Evolutionary conservation across 2,888 invertebrate genomes (phyloP), one percentile per base, ranked within the genome.

Genomic region (Drepanosiphum platanoidis): DNA sequence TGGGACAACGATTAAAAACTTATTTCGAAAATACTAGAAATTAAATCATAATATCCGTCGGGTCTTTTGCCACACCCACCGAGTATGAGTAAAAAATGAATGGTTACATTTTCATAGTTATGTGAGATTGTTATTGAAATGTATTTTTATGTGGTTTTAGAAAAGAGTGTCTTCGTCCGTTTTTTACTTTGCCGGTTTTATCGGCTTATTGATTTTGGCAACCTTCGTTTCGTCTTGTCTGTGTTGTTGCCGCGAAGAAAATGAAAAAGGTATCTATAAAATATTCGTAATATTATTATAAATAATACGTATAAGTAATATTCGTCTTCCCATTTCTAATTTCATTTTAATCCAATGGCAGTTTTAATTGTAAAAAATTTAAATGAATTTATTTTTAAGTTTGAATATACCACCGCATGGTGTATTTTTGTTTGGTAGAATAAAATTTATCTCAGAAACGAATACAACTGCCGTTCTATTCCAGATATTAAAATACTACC

Each of bases 201-300:
- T 61, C 1, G 4, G 13, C 39, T 7, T 82, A 9, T 30, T 39
- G 9, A 39, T 61, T 9, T 42, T 13, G 13, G 30, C 32, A n/a
- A 2, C 32, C 3, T 0, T 61, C 9, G n/a, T 32, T 0, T n/a
- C 8, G 22, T 39, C 15, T 8, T 82, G 72, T 71, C 11, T 22
- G 0, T 82, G 27, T 22, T 71, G 61, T n/a, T 72, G 81, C 13
- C 61, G 39, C 1, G 71, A 82, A 82, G 39, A 61, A 61, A 61
- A 72, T 5, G 30, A 72, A 61, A 72, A 58, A 72, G 32, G 71
- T 81, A 42, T 11, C 22, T 13, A 22, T 22, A 18, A 15, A 5
- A 5, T 42, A 11, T 11, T 30, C 15, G 22, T 30, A 18, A 39
- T 32, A 30, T 36, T 58, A 11, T 7, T 32, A 58, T 27, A 27